Percentiles rank a stretch among this genome's conserved stretches.
Evolutionary conservation across 2,797 vertebrate species (phyloP).

Genomic region (Acipenser transmontanus): DNA sequence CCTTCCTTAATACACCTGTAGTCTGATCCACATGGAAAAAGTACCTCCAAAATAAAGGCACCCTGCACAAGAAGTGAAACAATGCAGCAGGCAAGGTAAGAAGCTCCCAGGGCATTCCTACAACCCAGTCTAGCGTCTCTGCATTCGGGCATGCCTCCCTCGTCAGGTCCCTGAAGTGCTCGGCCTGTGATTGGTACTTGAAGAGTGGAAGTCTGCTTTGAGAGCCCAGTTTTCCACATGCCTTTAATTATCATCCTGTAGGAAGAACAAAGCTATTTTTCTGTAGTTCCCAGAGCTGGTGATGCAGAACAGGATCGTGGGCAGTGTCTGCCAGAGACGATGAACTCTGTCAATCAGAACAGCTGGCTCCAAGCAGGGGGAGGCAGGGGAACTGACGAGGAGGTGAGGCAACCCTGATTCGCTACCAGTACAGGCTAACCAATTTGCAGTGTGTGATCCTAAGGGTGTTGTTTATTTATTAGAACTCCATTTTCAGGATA

Average conservation of each 20-base stretch:
- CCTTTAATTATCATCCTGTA: constrained; percentile 23
- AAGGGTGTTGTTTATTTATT: background rate
- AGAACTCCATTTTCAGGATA: background rate
- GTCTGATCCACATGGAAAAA: no score
- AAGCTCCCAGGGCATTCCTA: no score
- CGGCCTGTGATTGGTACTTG: background rate
- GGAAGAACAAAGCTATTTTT: constrained; percentile 22
- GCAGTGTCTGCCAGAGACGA: constrained; percentile 15
- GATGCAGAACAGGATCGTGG: constrained; percentile 6
- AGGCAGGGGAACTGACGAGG: background rate
- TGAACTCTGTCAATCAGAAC: constrained; percentile 13
- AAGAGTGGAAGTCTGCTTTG: background rate
- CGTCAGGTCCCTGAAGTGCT: background rate
- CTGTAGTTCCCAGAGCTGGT: background rate
- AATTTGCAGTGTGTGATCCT: background rate
- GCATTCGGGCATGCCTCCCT: background rate
- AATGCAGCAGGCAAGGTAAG: no score
- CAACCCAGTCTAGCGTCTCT: no score
- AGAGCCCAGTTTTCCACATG: constrained; percentile 16
- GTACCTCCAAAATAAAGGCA: no score
- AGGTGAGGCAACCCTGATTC: background rate
- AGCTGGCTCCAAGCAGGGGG: background rate
- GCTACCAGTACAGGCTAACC: background rate
- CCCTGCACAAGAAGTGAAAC: no score
- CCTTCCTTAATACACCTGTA: no score